Evolutionary conservation across 2,797 vertebrate genomes (phyloP).

Genomic region (Clarias pachynema): DNA sequence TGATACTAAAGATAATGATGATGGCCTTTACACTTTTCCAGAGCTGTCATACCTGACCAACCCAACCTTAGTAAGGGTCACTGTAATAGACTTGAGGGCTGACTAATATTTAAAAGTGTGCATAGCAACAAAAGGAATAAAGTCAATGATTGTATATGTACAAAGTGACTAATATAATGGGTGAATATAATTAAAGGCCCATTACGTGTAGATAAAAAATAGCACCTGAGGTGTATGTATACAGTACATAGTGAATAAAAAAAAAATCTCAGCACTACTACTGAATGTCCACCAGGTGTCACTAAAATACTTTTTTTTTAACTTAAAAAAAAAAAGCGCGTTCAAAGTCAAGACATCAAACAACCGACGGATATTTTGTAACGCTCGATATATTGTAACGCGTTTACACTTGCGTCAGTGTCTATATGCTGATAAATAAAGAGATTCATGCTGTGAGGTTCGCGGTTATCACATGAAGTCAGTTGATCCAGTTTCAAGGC

Average conservation of each 20-base stretch:
- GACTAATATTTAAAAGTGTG: too few species aligned
- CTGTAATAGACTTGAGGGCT: neutral
- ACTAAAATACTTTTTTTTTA: neutral
- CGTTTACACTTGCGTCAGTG: neutral
- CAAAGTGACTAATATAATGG: neutral
- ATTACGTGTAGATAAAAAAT: neutral
- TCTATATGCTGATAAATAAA: neutral
- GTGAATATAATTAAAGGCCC: neutral
- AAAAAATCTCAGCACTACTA: neutral
- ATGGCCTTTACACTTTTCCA: neutral
- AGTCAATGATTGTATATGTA: neutral
- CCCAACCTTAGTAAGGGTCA: slow-evolving; percentile 72
- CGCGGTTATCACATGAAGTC: neutral
- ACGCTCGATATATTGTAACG: neutral
- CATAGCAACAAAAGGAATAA: neutral
- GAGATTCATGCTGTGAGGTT: neutral
- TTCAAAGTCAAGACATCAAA: neutral
- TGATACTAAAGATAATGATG: neutral
- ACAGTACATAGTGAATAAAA: neutral
- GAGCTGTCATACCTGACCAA: slow-evolving; percentile 75
- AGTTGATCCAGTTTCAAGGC: neutral
- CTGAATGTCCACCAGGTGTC: slow-evolving; percentile 32
- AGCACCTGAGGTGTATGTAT: neutral
- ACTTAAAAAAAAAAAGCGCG: neutral
- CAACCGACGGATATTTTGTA: neutral